Evolutionary conservation across 2,797 vertebrate species (phyloP).

Genomic region (Alauda arvensis): DNA sequence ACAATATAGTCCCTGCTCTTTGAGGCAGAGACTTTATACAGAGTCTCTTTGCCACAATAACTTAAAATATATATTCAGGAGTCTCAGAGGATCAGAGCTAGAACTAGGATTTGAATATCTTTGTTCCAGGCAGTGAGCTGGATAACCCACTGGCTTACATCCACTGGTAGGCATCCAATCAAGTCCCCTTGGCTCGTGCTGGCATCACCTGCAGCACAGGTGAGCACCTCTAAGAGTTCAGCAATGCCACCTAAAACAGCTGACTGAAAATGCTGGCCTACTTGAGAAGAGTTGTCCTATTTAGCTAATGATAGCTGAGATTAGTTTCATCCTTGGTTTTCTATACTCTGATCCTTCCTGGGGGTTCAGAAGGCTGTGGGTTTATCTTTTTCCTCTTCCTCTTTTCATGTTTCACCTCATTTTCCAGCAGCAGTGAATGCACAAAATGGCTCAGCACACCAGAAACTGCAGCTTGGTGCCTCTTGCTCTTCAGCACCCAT

Average conservation of each 20-base stretch:
- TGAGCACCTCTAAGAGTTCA: background rate
- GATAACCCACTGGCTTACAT: background rate
- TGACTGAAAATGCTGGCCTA: background rate
- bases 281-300: background rate
- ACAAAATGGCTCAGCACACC: background rate
- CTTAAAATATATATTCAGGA: background rate
- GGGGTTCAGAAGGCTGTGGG: background rate
- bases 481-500: constrained; percentile 5
- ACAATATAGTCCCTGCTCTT: background rate
- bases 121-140: background rate
- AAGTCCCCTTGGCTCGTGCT: background rate
- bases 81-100: background rate
- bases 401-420: background rate
- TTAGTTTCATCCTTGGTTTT: background rate
- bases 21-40: background rate
- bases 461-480: background rate
- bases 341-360: background rate
- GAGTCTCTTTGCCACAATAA: background rate
- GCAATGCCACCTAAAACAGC: background rate
- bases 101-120: background rate
- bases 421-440: background rate
- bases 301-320: background rate
- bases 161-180: background rate
- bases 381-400: background rate
- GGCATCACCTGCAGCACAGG: background rate